A percentile compares a stretch with the other conserved stretches of the same genome.
Evolutionary conservation across 2,888 invertebrate genomes (phyloP).

Genomic region (Linnaemya tessellans): DNA sequence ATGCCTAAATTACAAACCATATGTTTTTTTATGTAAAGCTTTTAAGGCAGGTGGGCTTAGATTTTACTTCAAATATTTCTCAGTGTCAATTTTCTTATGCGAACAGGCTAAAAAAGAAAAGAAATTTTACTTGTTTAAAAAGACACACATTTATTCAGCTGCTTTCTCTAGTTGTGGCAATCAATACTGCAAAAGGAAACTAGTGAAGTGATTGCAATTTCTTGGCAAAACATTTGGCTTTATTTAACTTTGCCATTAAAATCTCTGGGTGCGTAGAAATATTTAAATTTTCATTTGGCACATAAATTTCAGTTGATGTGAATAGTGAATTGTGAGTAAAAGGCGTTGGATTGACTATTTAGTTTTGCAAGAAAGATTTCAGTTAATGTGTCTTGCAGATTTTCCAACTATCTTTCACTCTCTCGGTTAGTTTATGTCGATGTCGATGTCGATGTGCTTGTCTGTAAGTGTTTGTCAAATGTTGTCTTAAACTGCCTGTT

Average conservation of each 20-base stretch:
- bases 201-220: neutral
- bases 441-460: conserved; percentile 20
- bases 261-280: conserved; percentile 44
- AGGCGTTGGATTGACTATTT: conserved; percentile 54
- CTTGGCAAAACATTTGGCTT: neutral
- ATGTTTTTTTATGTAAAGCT: neutral
- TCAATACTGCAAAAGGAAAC: conserved; percentile 10
- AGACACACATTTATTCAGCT: conserved; percentile 27
- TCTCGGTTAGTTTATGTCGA: conserved; percentile 6
- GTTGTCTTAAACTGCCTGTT: conserved; percentile 54
- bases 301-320: conserved; percentile 32
- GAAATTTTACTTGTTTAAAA: conserved; percentile 16
- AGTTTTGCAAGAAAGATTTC: neutral
- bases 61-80: neutral
- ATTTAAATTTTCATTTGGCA: neutral
- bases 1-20: no score
- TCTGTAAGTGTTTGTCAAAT: conserved; percentile 54
- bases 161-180: conserved; percentile 64
- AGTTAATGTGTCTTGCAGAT: conserved; percentile 15
- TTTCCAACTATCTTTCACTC: conserved; percentile 29
- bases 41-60: neutral
- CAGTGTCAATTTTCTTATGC: neutral
- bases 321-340: conserved; percentile 4
- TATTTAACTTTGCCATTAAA: conserved; percentile 31
- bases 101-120: conserved; percentile 3